phyloP scores from a whole-genome alignment of 2,888 invertebrate genomes.

The Yponomeuta plumbellus region DNA sequence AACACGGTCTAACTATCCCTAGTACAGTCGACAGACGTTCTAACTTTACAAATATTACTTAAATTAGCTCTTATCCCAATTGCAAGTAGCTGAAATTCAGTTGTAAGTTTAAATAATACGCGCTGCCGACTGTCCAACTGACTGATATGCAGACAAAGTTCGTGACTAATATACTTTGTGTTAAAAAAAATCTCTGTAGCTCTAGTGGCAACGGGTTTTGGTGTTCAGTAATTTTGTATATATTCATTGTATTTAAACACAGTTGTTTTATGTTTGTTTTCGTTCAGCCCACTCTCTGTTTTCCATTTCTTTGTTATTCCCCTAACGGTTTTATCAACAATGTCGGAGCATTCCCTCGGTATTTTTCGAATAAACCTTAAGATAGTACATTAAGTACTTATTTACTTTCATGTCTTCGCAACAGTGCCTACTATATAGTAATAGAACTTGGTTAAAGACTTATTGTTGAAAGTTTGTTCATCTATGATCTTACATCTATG shows the following conservation, averaged over 20 bases:
- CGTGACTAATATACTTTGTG: too few relatives aligned
- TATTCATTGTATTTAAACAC: not conserved
- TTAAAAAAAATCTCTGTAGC: not conserved
- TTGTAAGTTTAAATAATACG: too few relatives aligned
- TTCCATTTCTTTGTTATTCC: slow-evolving; percentile 9
- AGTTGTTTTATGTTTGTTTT: not conserved
- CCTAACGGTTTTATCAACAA: not conserved
- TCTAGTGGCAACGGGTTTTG: not conserved
- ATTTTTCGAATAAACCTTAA: not conserved
- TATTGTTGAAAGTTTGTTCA: not conserved
- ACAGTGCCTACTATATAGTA: too few relatives aligned
- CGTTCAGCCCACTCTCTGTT: not conserved
- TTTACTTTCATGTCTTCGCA: not conserved
- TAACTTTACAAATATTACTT: too few relatives aligned
- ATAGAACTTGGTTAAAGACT: not conserved
- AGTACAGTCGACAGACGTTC: too few relatives aligned
- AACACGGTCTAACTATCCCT: not conserved
- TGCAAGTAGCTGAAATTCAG: too few relatives aligned
- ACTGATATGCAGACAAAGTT: too few relatives aligned
- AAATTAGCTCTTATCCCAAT: too few relatives aligned
- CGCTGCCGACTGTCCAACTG: too few relatives aligned
- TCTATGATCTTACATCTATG: too few relatives aligned
- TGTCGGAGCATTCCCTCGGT: slow-evolving; percentile 9
- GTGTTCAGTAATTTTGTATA: not conserved
- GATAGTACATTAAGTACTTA: not conserved